Evolutionary conservation across 2,113 vertebrate species (phyloP).

Genomic region (Excalfactoria chinensis): DNA sequence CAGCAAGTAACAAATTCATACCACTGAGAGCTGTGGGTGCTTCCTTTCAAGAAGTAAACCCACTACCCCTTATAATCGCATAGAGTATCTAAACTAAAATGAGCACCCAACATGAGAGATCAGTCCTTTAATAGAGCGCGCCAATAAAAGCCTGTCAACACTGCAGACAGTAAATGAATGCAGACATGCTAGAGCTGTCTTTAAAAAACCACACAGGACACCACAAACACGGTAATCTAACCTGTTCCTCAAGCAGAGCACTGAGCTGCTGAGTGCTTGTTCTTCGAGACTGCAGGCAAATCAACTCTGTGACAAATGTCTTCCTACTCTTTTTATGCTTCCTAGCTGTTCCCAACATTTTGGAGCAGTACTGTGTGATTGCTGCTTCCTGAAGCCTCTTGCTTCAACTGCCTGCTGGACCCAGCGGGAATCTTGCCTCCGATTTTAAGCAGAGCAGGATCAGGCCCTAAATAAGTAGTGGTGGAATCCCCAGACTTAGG

Average conservation of each 20-base stretch:
- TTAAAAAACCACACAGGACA: background rate
- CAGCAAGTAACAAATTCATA: background rate
- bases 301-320: constrained; percentile 17
- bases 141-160: background rate
- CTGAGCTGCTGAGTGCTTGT: background rate
- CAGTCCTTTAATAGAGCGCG: background rate
- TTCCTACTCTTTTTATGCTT: constrained; percentile 24
- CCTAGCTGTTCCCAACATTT: background rate
- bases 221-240: background rate
- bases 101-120: background rate
- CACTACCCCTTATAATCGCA: background rate
- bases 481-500: constrained; percentile 24
- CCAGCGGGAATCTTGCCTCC: constrained; percentile 1
- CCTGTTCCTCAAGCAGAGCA: background rate
- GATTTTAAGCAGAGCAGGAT: background rate
- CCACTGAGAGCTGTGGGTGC: background rate
- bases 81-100: constrained; percentile 2
- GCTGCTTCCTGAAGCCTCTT: constrained; percentile 45
- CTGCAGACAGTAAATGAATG: background rate
- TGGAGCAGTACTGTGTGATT: background rate
- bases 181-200: background rate
- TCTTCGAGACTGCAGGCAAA: constrained; percentile 1
- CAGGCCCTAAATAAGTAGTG: constrained; percentile 18
- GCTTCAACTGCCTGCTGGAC: background rate
- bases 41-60: background rate